Conservation (phyloP, 1,140 invertebrate species). For the Neodiprion pinetum region DNA sequence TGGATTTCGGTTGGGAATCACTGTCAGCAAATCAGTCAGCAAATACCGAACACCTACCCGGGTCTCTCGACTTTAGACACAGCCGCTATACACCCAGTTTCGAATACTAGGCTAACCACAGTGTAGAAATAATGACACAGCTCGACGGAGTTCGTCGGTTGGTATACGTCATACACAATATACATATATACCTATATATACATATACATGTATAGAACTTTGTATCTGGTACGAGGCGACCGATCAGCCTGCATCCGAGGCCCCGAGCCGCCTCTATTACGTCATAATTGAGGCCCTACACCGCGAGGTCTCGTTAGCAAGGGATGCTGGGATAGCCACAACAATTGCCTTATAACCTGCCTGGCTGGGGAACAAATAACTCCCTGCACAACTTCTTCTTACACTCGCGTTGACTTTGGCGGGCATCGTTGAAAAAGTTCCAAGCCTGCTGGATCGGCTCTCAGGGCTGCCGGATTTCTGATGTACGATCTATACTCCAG, state of each 20-base stretch:
- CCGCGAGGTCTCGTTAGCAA: slow-evolving; percentile 14
- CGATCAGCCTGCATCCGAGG: not conserved
- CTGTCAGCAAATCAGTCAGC: slow-evolving; percentile 5
- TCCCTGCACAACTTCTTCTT: not conserved
- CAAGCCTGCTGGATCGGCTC: too few relatives aligned
- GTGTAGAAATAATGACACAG: slow-evolving; percentile 14
- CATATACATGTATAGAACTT: not conserved
- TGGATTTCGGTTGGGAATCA: not conserved
- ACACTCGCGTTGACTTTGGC: not conserved
- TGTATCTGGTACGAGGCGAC: not conserved
- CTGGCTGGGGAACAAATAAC: not conserved
- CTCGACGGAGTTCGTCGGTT: not conserved
- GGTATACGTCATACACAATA: not conserved
- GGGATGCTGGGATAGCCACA: slow-evolving; percentile 5
- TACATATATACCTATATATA: not conserved
- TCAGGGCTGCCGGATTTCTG: too few relatives aligned
- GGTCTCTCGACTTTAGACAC: not conserved
- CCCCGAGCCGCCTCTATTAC: slow-evolving; percentile 10
- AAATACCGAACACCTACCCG: not conserved
- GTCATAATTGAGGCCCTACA: slow-evolving; percentile 15
- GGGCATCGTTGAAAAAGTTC: too few relatives aligned
- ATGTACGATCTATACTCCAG: too few relatives aligned
- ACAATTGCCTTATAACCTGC: slow-evolving; percentile 6
- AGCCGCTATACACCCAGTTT: slow-evolving; percentile 8
- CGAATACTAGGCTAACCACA: slow-evolving; percentile 11